A percentile compares a stretch with the other conserved stretches of the same genome.
These are phyloP conservation scores for Lineus longissimus DNA, from an alignment of 1,140 invertebrate genomes.

Conservation along the genomic window DNA sequence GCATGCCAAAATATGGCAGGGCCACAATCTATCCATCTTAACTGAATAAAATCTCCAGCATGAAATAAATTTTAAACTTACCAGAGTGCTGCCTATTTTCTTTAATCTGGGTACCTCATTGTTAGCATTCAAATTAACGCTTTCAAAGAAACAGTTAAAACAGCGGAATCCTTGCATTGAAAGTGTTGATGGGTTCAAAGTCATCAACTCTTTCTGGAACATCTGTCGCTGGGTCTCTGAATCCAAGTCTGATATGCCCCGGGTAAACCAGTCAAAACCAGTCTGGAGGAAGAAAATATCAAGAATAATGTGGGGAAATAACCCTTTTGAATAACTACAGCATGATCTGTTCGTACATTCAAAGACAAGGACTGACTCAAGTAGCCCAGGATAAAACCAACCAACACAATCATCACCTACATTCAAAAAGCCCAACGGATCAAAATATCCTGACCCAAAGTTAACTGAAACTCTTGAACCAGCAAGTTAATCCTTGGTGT, in stretches of 20 bases:
- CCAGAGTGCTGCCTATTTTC: slow-evolving; percentile 19
- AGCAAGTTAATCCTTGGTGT: too few relatives aligned
- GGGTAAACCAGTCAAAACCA: slow-evolving; percentile 58
- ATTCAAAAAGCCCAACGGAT: too few relatives aligned
- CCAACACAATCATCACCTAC: too few relatives aligned
- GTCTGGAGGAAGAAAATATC: slow-evolving; percentile 35
- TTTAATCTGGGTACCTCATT: slow-evolving; percentile 36
- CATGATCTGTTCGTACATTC: too few relatives aligned
- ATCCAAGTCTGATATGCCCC: slow-evolving; percentile 57
- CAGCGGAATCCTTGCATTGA: slow-evolving; percentile 55
- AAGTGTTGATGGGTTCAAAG: slow-evolving; percentile 52
- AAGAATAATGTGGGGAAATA: background rate
- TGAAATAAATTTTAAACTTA: slow-evolving; percentile 14
- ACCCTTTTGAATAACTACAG: too few relatives aligned
- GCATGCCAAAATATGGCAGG: too few relatives aligned
- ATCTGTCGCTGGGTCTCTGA: slow-evolving; percentile 55
- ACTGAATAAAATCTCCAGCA: too few relatives aligned
- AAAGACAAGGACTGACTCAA: too few relatives aligned
- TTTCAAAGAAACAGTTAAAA: slow-evolving; percentile 58
- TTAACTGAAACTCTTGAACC: too few relatives aligned
- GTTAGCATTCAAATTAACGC: slow-evolving; percentile 56
- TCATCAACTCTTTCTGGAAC: slow-evolving; percentile 57
- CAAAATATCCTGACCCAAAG: too few relatives aligned
- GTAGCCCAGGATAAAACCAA: too few relatives aligned
- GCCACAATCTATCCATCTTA: too few relatives aligned